phyloP scores from a whole-genome alignment of 2,888 invertebrate genomes.

The Xanthorhoe designata region DNA sequence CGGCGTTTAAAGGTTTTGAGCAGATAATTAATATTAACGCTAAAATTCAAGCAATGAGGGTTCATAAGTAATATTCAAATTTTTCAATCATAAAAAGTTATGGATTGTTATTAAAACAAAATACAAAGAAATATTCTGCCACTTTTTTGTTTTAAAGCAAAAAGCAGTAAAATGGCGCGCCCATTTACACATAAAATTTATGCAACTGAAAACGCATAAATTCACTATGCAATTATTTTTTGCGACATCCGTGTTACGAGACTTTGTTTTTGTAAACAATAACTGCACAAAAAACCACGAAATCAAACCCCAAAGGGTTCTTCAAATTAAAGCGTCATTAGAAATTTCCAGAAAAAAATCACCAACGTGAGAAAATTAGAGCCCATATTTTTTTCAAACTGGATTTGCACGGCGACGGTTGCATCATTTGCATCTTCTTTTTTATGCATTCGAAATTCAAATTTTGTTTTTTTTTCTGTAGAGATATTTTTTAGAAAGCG shows the following conservation, averaged over 20 bases:
- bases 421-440: conserved; percentile 73
- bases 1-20: too few species aligned
- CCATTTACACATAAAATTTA: conserved; percentile 50
- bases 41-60: too few species aligned
- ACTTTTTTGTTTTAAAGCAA: conserved; percentile 15
- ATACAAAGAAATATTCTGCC: neutral
- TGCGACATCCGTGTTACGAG: conserved; percentile 82
- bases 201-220: conserved; percentile 73
- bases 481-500: conserved; percentile 73
- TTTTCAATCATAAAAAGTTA: neutral
- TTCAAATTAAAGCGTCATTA: conserved; percentile 85
- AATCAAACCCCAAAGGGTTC: conserved; percentile 85
- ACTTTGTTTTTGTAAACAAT: conserved; percentile 82
- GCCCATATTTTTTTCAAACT: conserved; percentile 65
- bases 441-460: conserved; percentile 52
- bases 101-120: neutral
- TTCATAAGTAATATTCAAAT: neutral
- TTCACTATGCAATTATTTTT: conserved; percentile 81
- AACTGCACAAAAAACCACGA: conserved; percentile 62
- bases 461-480: conserved; percentile 51
- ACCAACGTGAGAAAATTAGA: conserved; percentile 85
- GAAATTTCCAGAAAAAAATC: conserved; percentile 70
- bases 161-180: conserved; percentile 29
- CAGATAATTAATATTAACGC: too few species aligned
- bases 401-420: conserved; percentile 68